Percentiles rank a stretch among this genome's conserved stretches.
phyloP scores from a whole-genome alignment of 2,888 invertebrate species.

The Drosophila paucipuncta region DNA sequence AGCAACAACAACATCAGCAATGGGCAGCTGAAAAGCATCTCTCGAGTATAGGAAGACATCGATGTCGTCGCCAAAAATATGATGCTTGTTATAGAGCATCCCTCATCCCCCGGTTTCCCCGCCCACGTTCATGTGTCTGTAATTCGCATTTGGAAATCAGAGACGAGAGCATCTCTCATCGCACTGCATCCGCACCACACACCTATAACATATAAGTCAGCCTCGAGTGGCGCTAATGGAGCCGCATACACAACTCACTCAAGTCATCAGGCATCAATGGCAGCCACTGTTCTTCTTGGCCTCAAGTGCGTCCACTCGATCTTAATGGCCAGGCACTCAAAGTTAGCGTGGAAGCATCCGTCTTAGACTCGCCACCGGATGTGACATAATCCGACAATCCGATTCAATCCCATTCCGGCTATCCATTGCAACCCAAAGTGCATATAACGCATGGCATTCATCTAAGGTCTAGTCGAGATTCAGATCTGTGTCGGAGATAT shows the following conservation, averaged over 20 bases:
- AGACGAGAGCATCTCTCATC: slow-evolving; percentile 30
- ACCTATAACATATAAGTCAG: slow-evolving; percentile 20
- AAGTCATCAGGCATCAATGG: slow-evolving; percentile 40
- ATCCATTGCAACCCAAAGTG: slow-evolving; percentile 48
- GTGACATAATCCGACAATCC: slow-evolving; percentile 70
- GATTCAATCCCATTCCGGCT: slow-evolving; percentile 6
- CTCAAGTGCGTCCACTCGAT: slow-evolving; percentile 44
- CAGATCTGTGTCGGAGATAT: slow-evolving; percentile 76
- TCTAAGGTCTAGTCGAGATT: slow-evolving; percentile 42
- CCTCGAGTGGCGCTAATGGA: slow-evolving; percentile 65
- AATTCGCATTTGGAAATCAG: slow-evolving; percentile 73
- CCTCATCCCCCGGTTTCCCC: slow-evolving; percentile 17
- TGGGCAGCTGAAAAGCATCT: slow-evolving; percentile 69
- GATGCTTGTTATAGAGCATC: slow-evolving; percentile 60
- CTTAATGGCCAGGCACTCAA: slow-evolving; percentile 63
- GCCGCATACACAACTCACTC: slow-evolving; percentile 27
- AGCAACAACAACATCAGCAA: slow-evolving; percentile 38
- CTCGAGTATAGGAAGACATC: slow-evolving; percentile 63
- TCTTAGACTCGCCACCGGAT: slow-evolving; percentile 58
- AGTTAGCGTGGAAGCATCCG: slow-evolving; percentile 35
- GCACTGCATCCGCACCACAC: slow-evolving; percentile 20
- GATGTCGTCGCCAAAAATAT: slow-evolving; percentile 64
- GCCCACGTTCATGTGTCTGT: slow-evolving; percentile 42
- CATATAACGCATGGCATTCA: slow-evolving; percentile 72
- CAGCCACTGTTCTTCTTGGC: slow-evolving; percentile 51